Evolutionary conservation across 2,888 invertebrate species (phyloP).

Genomic region (Leptopterna dolabrata): DNA sequence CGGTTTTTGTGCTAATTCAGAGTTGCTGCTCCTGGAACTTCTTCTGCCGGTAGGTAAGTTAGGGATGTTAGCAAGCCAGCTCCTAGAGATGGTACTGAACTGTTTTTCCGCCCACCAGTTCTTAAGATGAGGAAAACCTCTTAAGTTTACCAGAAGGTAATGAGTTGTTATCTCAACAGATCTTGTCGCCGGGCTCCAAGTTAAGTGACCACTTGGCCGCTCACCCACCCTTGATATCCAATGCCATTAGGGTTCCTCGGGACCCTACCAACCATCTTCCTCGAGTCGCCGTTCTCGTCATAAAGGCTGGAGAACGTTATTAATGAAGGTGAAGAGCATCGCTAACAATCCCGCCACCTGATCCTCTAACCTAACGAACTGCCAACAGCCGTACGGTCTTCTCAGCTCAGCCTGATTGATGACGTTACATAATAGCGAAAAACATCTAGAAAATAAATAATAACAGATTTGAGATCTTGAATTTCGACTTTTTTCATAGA

Average conservation of each 20-base stretch:
- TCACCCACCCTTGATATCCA: constrained; percentile 6
- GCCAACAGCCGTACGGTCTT: not conserved
- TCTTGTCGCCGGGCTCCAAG: not conserved
- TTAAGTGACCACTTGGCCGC: constrained; percentile 10
- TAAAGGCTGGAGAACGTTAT: constrained; percentile 28
- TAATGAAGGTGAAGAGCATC: constrained; percentile 44
- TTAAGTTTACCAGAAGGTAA: not conserved
- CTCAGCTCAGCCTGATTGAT: constrained; percentile 26
- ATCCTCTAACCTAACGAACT: constrained; percentile 43
- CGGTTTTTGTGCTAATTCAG: too few relatives aligned
- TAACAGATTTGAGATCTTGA: too few relatives aligned
- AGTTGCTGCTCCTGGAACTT: too few relatives aligned
- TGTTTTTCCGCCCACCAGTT: not conserved
- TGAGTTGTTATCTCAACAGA: not conserved
- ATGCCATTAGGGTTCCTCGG: constrained; percentile 24
- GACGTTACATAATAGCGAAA: not conserved
- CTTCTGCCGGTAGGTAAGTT: too few relatives aligned
- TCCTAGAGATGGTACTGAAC: not conserved
- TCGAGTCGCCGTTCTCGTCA: not conserved
- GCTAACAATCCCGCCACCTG: constrained; percentile 48
- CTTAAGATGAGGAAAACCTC: not conserved
- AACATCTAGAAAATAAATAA: not conserved
- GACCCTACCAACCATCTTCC: not conserved
- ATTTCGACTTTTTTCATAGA: too few relatives aligned
- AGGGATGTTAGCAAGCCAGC: too few relatives aligned